Conservation (phyloP, 2,888 invertebrate species). For the Temnothorax ravouxi region DNA sequence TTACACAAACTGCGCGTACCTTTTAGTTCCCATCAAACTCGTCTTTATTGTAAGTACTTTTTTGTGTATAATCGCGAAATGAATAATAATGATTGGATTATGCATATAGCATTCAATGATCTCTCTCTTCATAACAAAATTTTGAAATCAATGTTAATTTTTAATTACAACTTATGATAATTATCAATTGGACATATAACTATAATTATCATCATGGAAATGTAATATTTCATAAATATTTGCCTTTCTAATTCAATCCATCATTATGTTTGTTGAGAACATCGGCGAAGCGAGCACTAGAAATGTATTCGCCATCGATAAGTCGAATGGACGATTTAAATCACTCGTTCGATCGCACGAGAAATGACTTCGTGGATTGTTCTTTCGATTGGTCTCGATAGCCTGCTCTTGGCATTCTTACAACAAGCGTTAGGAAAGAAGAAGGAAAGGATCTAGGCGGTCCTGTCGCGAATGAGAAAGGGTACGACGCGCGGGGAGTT, state of each 20-base stretch:
- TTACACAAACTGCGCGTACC: background rate
- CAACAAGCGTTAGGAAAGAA: slow-evolving; percentile 53
- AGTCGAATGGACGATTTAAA: slow-evolving; percentile 4
- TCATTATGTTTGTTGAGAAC: slow-evolving; percentile 33
- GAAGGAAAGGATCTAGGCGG: slow-evolving; percentile 63
- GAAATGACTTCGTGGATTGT: slow-evolving; percentile 45
- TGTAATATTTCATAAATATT: slow-evolving; percentile 10
- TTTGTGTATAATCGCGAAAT: background rate
- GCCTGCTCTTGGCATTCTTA: slow-evolving; percentile 48
- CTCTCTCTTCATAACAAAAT: background rate
- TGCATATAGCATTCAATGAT: background rate
- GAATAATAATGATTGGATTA: background rate
- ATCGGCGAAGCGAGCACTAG: background rate
- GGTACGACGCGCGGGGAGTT: slow-evolving; percentile 58
- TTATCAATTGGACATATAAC: background rate
- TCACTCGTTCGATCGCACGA: slow-evolving; percentile 39
- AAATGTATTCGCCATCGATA: background rate
- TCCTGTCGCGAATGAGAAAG: slow-evolving; percentile 58
- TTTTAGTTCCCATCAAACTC: slow-evolving; percentile 38
- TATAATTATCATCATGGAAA: background rate
- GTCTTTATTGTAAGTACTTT: background rate
- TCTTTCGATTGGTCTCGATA: background rate
- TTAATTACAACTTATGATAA: background rate
- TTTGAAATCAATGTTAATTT: background rate
- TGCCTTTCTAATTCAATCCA: background rate